These are phyloP conservation scores for Nephrotoma appendiculata DNA, from an alignment of 2,888 invertebrate genomes.

Conservation along the genomic window DNA sequence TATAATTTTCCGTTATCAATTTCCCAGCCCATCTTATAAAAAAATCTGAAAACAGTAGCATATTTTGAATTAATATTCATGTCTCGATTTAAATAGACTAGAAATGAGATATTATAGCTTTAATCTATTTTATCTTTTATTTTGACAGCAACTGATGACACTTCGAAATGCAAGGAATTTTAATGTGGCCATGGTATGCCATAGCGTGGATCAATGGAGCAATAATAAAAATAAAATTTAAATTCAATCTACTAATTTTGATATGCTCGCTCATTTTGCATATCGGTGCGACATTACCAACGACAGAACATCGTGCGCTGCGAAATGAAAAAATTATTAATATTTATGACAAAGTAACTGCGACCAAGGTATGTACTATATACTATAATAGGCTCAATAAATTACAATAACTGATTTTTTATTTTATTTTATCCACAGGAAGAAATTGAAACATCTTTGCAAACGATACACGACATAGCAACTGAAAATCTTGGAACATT, in stretches of 20 bases:
- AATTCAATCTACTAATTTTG: not conserved
- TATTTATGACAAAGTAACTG: not conserved
- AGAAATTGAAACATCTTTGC: constrained; percentile 50
- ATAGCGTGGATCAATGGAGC: not conserved
- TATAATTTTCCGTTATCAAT: not conserved
- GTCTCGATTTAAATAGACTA: too few species aligned
- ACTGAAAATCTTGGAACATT: constrained; percentile 55
- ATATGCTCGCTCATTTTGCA: not conserved
- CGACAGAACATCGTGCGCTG: not conserved
- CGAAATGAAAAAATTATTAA: not conserved
- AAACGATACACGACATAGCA: constrained; percentile 60
- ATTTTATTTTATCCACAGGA: constrained; percentile 29
- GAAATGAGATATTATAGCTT: not conserved
- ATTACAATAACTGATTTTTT: not conserved
- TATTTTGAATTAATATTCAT: not conserved
- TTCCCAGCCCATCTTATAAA: not conserved
- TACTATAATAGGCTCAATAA: not conserved
- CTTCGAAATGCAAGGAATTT: constrained; percentile 6
- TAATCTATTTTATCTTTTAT: not conserved
- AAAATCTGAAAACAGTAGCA: too few species aligned
- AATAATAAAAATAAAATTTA: not conserved
- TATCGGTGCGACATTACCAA: not conserved
- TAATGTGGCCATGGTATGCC: constrained; percentile 6
- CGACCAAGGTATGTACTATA: not conserved
- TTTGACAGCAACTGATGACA: constrained; percentile 1